Evolutionary conservation across 1,140 invertebrate species (phyloP).

Genomic region (Sitodiplosis mosellana): DNA sequence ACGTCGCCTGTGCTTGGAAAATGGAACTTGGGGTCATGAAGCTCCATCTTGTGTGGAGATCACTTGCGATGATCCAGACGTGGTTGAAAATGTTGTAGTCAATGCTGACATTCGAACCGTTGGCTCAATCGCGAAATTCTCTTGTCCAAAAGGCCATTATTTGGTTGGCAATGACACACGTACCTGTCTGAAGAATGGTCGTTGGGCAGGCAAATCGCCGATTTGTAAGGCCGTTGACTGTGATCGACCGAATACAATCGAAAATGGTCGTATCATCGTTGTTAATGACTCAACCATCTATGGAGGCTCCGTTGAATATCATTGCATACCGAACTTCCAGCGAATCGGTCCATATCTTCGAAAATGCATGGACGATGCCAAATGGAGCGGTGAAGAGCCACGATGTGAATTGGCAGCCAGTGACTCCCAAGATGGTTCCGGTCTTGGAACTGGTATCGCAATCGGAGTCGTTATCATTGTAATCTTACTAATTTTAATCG

Average conservation of each 20-base stretch:
- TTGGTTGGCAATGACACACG: conserved; percentile 63
- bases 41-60: conserved; percentile 65
- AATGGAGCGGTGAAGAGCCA: conserved; percentile 70
- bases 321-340: conserved; percentile 70
- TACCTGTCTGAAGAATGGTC: conserved; percentile 54
- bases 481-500: conserved; percentile 52
- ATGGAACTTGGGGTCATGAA: conserved; percentile 70
- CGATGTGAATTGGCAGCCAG: conserved; percentile 43
- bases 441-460: conserved; percentile 57
- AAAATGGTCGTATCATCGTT: conserved; percentile 70
- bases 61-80: conserved; percentile 49
- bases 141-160: conserved; percentile 60
- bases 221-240: conserved; percentile 68
- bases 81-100: conserved; percentile 32
- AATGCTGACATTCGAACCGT: conserved; percentile 29
- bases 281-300: conserved; percentile 67
- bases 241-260: conserved; percentile 51
- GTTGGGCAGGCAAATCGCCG: conserved; percentile 64
- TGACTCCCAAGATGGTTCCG: conserved; percentile 46
- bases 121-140: conserved; percentile 57
- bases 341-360: conserved; percentile 61
- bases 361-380: conserved; percentile 62
- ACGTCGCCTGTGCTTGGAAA: conserved; percentile 63
- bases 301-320: conserved; percentile 66
- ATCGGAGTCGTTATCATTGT: conserved; percentile 59